phyloP scores from a whole-genome alignment of 2,797 vertebrate species.

The Sciurus carolinensis region DNA sequence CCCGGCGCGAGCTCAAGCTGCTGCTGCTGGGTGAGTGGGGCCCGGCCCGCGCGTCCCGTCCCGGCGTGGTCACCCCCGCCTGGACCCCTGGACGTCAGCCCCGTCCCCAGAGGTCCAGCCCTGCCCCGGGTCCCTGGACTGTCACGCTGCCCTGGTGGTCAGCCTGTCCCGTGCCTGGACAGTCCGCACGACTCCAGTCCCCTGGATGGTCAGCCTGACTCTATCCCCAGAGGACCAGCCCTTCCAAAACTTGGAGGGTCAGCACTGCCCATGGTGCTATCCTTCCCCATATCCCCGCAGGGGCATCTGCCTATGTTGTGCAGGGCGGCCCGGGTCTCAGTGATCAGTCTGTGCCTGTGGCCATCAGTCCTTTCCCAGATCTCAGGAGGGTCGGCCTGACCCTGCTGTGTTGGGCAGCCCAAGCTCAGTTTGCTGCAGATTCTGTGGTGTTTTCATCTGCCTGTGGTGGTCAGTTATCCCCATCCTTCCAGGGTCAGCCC shows the following conservation, averaged over 20 bases:
- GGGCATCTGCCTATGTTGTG: too few relatives aligned
- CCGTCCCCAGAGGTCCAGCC: background rate
- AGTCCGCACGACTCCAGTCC: background rate
- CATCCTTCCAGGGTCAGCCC: background rate
- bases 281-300: too few relatives aligned
- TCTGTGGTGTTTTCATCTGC: too few relatives aligned
- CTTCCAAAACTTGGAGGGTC: background rate
- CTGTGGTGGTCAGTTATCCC: background rate
- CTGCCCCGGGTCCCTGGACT: too few relatives aligned
- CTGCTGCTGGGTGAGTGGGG: slow-evolving; percentile 95
- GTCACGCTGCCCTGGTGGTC: background rate
- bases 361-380: too few relatives aligned
- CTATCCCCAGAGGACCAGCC: too few relatives aligned
- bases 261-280: background rate
- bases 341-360: too few relatives aligned
- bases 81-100: too few relatives aligned
- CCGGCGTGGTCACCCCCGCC: background rate
- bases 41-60: background rate
- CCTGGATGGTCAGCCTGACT: background rate
- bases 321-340: too few relatives aligned
- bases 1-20: slow-evolving; percentile 97
- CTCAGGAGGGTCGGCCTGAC: too few relatives aligned
- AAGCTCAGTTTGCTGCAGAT: too few relatives aligned
- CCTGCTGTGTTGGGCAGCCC: too few relatives aligned
- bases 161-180: background rate